A percentile compares a stretch with the other conserved stretches of the same genome.
These are phyloP conservation scores for Amblyteles armatorius DNA, from an alignment of 2,888 invertebrate species.

Conservation along the genomic window DNA sequence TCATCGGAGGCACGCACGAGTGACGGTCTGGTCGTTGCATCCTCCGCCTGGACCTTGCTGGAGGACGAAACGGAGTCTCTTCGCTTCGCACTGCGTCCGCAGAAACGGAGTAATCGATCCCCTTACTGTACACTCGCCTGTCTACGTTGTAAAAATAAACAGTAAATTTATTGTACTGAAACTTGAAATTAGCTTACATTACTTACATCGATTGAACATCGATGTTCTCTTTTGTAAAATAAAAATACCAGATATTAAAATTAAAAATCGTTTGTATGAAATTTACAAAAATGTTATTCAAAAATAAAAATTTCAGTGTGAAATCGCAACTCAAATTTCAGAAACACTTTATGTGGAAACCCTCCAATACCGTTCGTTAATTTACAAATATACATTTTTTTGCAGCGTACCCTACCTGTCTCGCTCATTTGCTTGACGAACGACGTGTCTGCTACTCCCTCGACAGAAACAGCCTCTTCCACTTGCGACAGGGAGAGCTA, in stretches of 20 bases:
- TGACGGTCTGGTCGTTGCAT: conserved; percentile 5
- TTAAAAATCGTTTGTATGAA: too few relatives aligned
- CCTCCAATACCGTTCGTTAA: too few relatives aligned
- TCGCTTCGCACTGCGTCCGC: neutral
- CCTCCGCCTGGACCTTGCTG: neutral
- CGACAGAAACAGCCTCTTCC: neutral
- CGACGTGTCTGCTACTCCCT: conserved; percentile 43
- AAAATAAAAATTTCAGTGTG: too few relatives aligned
- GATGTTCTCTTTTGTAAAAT: too few relatives aligned
- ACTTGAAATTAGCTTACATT: too few relatives aligned
- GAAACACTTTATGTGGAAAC: too few relatives aligned
- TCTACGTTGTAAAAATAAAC: neutral
- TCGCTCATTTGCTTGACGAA: neutral
- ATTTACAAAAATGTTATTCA: too few relatives aligned
- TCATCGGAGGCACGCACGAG: conserved; percentile 50
- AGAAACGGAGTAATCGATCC: conserved; percentile 41
- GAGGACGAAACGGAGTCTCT: neutral
- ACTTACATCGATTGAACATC: too few relatives aligned
- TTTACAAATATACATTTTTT: too few relatives aligned
- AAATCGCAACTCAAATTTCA: neutral
- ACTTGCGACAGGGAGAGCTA: conserved; percentile 10
- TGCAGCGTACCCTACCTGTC: neutral
- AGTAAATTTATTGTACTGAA: too few relatives aligned
- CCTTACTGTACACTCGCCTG: neutral
- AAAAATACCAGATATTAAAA: too few relatives aligned